Percentiles rank a stretch among this genome's conserved stretches.
These are phyloP conservation scores for Muscicapa striata DNA, from an alignment of 2,797 vertebrate genomes.

Conservation along the genomic window DNA sequence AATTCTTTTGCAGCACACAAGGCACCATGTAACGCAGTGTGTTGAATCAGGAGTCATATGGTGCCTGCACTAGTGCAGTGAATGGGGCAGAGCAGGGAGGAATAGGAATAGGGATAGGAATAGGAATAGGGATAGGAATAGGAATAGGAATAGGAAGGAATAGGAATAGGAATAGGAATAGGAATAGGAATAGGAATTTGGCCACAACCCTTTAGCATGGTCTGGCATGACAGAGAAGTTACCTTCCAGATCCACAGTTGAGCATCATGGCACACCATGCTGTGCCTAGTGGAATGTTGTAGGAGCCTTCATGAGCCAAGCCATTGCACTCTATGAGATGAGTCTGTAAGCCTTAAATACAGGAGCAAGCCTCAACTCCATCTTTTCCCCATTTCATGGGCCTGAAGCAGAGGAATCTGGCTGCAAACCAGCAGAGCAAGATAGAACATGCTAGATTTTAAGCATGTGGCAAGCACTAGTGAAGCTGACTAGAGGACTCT, in stretches of 20 bases:
- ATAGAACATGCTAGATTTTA: neutral
- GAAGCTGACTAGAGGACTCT: neutral
- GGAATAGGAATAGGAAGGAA: no score
- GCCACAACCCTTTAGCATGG: no score
- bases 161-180: no score
- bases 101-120: neutral
- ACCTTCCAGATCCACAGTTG: no score
- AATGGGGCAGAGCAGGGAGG: neutral
- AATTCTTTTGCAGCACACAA: neutral
- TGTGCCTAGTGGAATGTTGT: no score
- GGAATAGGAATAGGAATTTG: neutral
- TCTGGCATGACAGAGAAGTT: no score
- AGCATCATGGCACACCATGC: no score
- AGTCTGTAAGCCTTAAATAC: no score
- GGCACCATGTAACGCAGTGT: rapidly evolving
- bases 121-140: no score
- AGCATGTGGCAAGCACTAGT: neutral
- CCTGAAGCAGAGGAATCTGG: neutral
- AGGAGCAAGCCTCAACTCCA: no score
- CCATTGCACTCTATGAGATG: no score
- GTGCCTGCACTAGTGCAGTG: rapidly evolving
- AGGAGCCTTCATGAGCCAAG: no score
- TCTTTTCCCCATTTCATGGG: neutral
- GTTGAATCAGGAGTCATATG: rapidly evolving
- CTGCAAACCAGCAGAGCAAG: neutral